Evolutionary conservation across 2,888 invertebrate genomes (phyloP).

Genomic region (Synanthedon tipuliformis): DNA sequence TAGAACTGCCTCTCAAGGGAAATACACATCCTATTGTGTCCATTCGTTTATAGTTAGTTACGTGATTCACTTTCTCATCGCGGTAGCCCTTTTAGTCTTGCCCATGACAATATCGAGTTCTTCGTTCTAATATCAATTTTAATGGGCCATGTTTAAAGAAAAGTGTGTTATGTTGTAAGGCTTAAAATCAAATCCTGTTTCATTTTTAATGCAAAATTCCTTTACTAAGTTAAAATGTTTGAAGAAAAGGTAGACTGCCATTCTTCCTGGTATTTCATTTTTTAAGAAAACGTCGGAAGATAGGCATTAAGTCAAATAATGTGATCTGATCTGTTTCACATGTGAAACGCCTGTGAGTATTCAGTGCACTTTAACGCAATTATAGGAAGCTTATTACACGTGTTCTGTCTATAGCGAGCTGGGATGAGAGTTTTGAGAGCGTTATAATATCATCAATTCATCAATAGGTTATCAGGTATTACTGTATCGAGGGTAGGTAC

Average conservation of each 20-base stretch:
- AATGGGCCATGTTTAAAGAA: neutral
- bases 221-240: too few relatives aligned
- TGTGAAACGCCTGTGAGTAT: slow-evolving; percentile 2
- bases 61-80: neutral
- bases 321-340: too few relatives aligned
- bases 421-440: neutral
- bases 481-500: too few relatives aligned
- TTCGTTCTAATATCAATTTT: neutral
- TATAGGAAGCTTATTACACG: slow-evolving; percentile 26
- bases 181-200: too few relatives aligned
- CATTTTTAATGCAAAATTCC: too few relatives aligned
- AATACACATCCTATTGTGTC: neutral
- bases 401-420: slow-evolving; percentile 13
- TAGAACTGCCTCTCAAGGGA: neutral
- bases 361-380: slow-evolving; percentile 32
- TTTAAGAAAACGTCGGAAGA: too few relatives aligned
- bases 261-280: too few relatives aligned
- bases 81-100: neutral
- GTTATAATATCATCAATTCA: too few relatives aligned
- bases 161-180: neutral
- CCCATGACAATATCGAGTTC: too few relatives aligned
- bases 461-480: too few relatives aligned
- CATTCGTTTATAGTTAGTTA: neutral
- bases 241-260: too few relatives aligned
- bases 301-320: too few relatives aligned